Percentiles rank a stretch among this genome's conserved stretches.
phyloP scores from a whole-genome alignment of 2,888 invertebrate species.

The Eubasilissa splendida region DNA sequence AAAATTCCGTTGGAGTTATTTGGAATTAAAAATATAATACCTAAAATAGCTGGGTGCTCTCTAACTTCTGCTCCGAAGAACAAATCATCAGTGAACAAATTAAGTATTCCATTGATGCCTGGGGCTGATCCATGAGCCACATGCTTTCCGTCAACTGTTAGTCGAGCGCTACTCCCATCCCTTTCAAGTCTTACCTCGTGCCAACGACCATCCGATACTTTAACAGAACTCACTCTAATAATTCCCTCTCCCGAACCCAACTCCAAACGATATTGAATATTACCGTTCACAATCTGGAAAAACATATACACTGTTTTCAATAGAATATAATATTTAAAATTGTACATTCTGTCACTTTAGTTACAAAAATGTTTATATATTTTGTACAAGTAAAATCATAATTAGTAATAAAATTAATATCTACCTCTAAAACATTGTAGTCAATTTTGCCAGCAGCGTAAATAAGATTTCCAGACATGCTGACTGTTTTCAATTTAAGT shows the following conservation, averaged over 20 bases:
- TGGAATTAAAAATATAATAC: slow-evolving; percentile 55
- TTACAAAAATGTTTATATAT: neutral
- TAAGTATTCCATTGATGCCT: slow-evolving; percentile 83
- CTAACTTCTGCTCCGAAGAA: slow-evolving; percentile 85
- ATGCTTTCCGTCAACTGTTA: slow-evolving; percentile 80
- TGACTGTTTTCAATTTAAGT: slow-evolving; percentile 81
- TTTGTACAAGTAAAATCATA: neutral
- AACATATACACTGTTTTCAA: neutral
- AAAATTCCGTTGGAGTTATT: too few species aligned
- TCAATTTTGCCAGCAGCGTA: slow-evolving; percentile 86
- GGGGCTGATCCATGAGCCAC: slow-evolving; percentile 83
- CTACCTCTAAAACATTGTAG: slow-evolving; percentile 85
- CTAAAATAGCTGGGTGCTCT: slow-evolving; percentile 77
- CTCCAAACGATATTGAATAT: slow-evolving; percentile 87
- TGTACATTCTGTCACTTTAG: neutral
- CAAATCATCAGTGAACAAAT: slow-evolving; percentile 82
- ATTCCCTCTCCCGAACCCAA: slow-evolving; percentile 88
- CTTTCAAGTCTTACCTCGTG: slow-evolving; percentile 83
- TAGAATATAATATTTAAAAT: neutral
- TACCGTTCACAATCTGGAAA: slow-evolving; percentile 79
- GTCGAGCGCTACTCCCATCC: slow-evolving; percentile 79
- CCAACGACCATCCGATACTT: slow-evolving; percentile 89
- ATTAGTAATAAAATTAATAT: neutral
- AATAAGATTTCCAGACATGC: slow-evolving; percentile 85
- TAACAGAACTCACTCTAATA: slow-evolving; percentile 80